Conservation (phyloP, 2,113 vertebrate species). For the Edolisoma coerulescens region DNA sequence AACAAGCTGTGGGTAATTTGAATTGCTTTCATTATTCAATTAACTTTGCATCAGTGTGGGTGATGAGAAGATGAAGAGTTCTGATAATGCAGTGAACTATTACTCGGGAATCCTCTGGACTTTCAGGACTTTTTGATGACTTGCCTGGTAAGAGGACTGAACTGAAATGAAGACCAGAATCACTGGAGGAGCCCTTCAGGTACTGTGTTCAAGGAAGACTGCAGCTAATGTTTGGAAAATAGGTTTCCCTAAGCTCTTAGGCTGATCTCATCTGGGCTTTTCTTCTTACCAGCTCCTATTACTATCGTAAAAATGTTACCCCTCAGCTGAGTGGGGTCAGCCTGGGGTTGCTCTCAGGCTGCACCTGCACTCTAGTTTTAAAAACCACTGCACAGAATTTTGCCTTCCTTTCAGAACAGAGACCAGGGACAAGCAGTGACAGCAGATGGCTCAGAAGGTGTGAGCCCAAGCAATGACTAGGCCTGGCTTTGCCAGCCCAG, state of each 20-base stretch:
- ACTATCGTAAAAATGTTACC: not conserved
- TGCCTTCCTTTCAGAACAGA: not conserved
- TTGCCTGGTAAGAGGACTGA: not conserved
- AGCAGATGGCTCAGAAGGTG: not conserved
- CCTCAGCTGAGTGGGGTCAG: not conserved
- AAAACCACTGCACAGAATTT: not conserved
- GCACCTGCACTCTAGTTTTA: not conserved
- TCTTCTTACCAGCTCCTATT: not conserved
- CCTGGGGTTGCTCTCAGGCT: not conserved
- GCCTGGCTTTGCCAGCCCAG: not conserved
- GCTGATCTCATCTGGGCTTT: not conserved
- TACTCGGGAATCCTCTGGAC: not conserved
- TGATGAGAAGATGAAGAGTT: not conserved
- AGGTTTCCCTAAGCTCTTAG: not conserved
- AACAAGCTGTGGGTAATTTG: not conserved
- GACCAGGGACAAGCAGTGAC: not conserved
- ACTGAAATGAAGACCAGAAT: not conserved
- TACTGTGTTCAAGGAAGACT: not conserved
- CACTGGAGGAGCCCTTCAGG: not conserved
- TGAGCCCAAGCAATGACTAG: not conserved
- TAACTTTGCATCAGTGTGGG: not conserved
- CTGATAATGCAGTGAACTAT: not conserved
- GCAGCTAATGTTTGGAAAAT: not conserved
- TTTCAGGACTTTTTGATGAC: not conserved
- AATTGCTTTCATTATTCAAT: constrained; percentile 10